phyloP scores from a whole-genome alignment of 2,797 vertebrate genomes.

The Semotilus atromaculatus region DNA sequence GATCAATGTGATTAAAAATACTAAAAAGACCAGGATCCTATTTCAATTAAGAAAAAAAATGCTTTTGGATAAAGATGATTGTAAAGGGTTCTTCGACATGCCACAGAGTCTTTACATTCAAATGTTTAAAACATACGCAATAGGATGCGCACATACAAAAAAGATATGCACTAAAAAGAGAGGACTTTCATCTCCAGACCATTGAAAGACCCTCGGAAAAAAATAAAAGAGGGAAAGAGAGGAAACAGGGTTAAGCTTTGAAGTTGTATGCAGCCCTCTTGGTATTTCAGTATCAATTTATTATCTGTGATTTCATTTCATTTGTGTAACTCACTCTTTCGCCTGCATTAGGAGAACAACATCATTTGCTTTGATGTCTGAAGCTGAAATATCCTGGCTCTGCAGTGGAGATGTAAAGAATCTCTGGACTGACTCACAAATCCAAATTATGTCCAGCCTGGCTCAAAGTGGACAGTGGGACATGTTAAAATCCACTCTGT shows the following conservation, averaged over 20 bases:
- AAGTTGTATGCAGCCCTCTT: slow-evolving; percentile 65
- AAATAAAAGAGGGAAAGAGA: slow-evolving; percentile 24
- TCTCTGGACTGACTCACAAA: slow-evolving; percentile 27
- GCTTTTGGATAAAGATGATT: background rate
- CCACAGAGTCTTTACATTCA: background rate
- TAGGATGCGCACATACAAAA: slow-evolving; percentile 2
- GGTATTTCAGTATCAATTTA: slow-evolving; percentile 71
- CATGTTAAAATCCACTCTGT: background rate
- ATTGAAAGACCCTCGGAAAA: slow-evolving; percentile 31
- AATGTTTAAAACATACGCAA: background rate
- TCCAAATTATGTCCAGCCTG: slow-evolving; percentile 21
- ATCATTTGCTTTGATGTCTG: slow-evolving; percentile 74
- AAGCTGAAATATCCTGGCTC: slow-evolving; percentile 70
- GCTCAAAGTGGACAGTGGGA: background rate
- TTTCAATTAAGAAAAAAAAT: background rate
- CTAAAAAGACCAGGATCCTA: background rate
- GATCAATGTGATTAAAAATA: background rate
- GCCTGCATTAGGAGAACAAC: slow-evolving; percentile 66
- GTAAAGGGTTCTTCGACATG: background rate
- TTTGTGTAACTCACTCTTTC: slow-evolving; percentile 51
- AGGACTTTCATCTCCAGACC: slow-evolving; percentile 43
- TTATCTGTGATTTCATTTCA: slow-evolving; percentile 66
- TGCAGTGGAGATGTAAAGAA: slow-evolving; percentile 65
- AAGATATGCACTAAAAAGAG: background rate
- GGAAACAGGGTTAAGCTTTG: slow-evolving; percentile 64